Conservation (phyloP, 2,797 vertebrate genomes). For the Limosa lapponica region DNA sequence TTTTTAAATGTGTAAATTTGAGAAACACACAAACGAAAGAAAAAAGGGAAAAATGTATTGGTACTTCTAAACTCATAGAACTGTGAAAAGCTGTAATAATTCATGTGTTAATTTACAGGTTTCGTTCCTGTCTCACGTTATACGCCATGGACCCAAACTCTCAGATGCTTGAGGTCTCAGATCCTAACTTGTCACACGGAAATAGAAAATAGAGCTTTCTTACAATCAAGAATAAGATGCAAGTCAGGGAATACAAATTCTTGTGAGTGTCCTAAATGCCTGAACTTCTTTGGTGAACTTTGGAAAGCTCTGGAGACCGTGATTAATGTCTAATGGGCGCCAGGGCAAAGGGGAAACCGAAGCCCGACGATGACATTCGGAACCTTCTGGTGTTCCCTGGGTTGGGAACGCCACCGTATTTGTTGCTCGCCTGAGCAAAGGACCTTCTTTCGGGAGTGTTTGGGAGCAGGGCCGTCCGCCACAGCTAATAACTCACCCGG, state of each 20-base stretch:
- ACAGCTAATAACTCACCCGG: conserved; percentile 80
- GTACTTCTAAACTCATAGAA: background rate
- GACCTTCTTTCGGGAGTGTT: conserved; percentile 70
- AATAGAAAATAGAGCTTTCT: background rate
- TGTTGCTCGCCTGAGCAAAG: conserved; percentile 68
- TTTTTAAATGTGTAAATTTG: background rate
- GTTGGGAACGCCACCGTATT: conserved; percentile 66
- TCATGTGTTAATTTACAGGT: background rate
- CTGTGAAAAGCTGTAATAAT: background rate
- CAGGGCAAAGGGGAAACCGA: background rate
- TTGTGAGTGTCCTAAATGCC: conserved; percentile 22
- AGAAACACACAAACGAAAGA: background rate
- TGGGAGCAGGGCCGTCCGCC: conserved; percentile 76
- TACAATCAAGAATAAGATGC: background rate
- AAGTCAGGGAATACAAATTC: background rate
- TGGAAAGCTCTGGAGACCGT: conserved; percentile 59
- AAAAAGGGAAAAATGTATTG: background rate
- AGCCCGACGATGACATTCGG: conserved; percentile 24
- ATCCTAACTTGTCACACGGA: background rate
- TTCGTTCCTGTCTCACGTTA: background rate
- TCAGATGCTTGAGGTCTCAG: background rate
- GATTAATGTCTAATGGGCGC: conserved; percentile 69
- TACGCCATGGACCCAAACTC: background rate
- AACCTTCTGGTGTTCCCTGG: conserved; percentile 49
- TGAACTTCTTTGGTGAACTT: conserved; percentile 72